These are phyloP conservation scores for Drosophila bifasciata DNA, from an alignment of 1,140 invertebrate species.

Conservation along the genomic window DNA sequence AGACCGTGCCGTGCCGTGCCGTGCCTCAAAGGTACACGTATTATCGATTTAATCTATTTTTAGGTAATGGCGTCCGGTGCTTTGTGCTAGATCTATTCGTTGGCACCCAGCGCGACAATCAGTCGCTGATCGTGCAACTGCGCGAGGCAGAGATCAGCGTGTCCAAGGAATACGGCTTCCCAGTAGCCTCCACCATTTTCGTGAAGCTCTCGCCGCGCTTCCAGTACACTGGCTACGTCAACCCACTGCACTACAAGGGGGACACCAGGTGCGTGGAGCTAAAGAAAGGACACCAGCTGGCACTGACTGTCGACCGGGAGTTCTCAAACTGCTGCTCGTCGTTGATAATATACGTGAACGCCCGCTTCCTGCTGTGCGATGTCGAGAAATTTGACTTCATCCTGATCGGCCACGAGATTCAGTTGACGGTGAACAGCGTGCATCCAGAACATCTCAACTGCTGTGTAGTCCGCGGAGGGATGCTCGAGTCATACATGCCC, in stretches of 20 bases:
- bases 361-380: conserved; percentile 58
- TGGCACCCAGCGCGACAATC: conserved; percentile 58
- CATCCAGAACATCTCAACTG: conserved; percentile 43
- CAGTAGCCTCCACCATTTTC: conserved; percentile 67
- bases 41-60: background rate
- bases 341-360: conserved; percentile 67
- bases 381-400: conserved; percentile 62
- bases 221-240: conserved; percentile 66
- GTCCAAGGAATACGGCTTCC: conserved; percentile 64
- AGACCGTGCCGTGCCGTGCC: background rate
- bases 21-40: background rate
- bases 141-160: conserved; percentile 67
- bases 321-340: conserved; percentile 37
- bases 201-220: conserved; percentile 66
- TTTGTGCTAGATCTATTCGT: conserved; percentile 66
- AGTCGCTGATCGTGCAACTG: conserved; percentile 61
- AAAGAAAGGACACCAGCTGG: conserved; percentile 23
- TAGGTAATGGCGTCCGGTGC: conserved; percentile 62
- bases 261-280: conserved; percentile 1
- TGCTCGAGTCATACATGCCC: conserved; percentile 56
- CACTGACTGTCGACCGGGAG: conserved; percentile 56
- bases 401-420: conserved; percentile 61
- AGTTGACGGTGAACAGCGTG: conserved; percentile 51
- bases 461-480: conserved; percentile 54
- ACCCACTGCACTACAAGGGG: background rate